Conservation (phyloP, 2,113 vertebrate species). For the Tachycineta bicolor region DNA sequence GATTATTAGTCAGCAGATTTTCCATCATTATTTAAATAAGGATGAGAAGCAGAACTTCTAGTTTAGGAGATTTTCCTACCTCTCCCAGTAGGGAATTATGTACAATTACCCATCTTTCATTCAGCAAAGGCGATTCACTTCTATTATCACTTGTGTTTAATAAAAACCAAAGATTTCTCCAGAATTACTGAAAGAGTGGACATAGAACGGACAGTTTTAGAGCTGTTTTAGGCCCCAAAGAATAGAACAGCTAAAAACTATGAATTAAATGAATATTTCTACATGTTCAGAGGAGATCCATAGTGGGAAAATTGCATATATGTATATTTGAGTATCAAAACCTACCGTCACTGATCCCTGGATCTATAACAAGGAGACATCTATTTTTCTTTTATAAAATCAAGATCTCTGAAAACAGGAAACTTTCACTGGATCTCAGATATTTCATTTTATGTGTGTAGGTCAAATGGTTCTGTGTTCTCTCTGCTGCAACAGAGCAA, state of each 20-base stretch:
- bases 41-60: not conserved
- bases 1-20: slow-evolving; percentile 33
- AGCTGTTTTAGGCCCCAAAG: slow-evolving; percentile 17
- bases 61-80: not conserved
- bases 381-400: slow-evolving; percentile 23
- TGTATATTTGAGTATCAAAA: not conserved
- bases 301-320: not conserved
- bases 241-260: not conserved
- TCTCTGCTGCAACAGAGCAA: slow-evolving; percentile 69
- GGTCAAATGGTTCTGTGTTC: slow-evolving; percentile 60
- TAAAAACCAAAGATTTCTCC: not conserved
- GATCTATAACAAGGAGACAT: not conserved
- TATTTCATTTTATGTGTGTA: slow-evolving; percentile 54
- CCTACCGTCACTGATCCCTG: not conserved
- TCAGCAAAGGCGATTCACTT: slow-evolving; percentile 9
- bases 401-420: not conserved
- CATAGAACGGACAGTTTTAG: not conserved
- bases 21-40: not conserved
- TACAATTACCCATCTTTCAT: not conserved
- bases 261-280: not conserved
- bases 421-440: slow-evolving; percentile 63
- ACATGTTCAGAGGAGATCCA: not conserved
- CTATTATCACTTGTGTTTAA: not conserved
- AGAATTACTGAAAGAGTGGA: slow-evolving; percentile 1
- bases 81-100: not conserved